Evolutionary conservation across 2,888 invertebrate genomes (phyloP).

Genomic region (Thereva unica): DNA sequence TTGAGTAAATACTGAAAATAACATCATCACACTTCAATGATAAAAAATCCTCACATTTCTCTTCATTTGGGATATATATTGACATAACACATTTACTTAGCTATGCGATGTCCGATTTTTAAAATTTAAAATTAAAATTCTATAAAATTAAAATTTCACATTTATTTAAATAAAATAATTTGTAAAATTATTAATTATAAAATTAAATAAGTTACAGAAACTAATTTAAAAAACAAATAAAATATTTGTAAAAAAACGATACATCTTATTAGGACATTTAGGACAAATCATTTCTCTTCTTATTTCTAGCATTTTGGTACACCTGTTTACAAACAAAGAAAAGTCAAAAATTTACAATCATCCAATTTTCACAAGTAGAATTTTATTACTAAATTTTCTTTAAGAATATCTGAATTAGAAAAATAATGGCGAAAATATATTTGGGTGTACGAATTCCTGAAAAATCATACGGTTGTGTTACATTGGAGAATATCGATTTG

Average conservation of each 20-base stretch:
- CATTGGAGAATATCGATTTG: slow-evolving; percentile 63
- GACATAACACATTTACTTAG: too few species aligned
- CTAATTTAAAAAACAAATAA: background rate
- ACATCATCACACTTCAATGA: too few species aligned
- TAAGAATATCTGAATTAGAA: background rate
- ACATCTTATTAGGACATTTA: too few species aligned
- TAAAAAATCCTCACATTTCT: too few species aligned
- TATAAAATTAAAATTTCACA: background rate
- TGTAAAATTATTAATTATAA: background rate
- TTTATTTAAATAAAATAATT: slow-evolving; percentile 1
- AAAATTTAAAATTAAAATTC: background rate
- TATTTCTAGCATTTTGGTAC: background rate
- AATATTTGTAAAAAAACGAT: too few species aligned
- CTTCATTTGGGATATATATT: too few species aligned
- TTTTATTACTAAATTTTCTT: background rate
- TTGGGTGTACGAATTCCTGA: slow-evolving; percentile 62
- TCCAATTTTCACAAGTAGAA: background rate
- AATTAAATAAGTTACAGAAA: background rate
- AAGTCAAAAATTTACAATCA: slow-evolving; percentile 15
- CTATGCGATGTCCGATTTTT: too few species aligned
- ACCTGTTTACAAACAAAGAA: slow-evolving; percentile 22
- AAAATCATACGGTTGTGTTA: slow-evolving; percentile 61
- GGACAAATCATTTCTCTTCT: too few species aligned
- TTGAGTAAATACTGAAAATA: too few species aligned
- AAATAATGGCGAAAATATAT: slow-evolving; percentile 49